Evolutionary conservation across 2,888 invertebrate species (phyloP).

Genomic region (Rhopalosiphum nymphaeae): DNA sequence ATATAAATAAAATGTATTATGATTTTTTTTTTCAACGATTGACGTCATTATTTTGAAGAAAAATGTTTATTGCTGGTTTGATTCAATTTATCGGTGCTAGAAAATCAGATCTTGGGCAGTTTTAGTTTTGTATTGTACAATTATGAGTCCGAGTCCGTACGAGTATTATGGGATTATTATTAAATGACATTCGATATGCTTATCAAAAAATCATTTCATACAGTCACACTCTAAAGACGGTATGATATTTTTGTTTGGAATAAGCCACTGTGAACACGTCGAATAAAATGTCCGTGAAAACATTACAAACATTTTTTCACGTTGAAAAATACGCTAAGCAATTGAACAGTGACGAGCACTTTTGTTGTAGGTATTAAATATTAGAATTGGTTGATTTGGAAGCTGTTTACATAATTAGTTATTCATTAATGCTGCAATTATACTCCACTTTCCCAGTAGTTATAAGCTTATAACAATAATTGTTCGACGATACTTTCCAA

Average conservation of each 20-base stretch:
- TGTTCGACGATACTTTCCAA: slow-evolving; percentile 19
- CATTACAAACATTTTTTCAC: background rate
- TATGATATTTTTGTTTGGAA: background rate
- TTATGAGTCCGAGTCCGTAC: too few relatives aligned
- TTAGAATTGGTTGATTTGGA: background rate
- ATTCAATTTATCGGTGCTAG: background rate
- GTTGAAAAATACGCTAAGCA: background rate
- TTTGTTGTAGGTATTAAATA: background rate
- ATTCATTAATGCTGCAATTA: background rate
- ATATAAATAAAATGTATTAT: background rate
- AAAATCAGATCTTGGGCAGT: background rate
- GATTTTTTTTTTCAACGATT: background rate
- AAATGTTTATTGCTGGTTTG: background rate
- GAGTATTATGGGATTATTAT: background rate
- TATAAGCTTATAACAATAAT: background rate
- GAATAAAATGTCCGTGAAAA: background rate
- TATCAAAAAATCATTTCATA: background rate
- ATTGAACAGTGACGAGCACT: background rate
- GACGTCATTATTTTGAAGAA: background rate
- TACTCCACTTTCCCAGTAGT: background rate
- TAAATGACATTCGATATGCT: background rate
- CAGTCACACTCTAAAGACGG: background rate
- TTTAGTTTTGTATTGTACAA: background rate
- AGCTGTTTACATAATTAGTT: background rate
- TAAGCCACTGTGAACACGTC: background rate